Base-by-base conservation (phyloP, 2,888 invertebrate species). In the Parapristionchus giblindavisi region DNA sequence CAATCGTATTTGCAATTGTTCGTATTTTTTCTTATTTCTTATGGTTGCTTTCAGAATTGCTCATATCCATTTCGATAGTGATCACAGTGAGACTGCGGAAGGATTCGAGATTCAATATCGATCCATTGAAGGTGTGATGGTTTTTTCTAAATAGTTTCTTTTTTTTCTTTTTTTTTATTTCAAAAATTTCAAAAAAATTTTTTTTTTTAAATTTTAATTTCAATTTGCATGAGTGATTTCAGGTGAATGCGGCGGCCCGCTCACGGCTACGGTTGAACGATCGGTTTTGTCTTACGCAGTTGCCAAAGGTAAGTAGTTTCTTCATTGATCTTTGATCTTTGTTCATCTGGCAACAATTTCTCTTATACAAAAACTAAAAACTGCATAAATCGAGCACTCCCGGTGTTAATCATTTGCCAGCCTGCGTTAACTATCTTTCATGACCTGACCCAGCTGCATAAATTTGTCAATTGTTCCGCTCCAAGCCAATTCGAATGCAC, bases 31-130 rank as follows among this genome's bases (percentile, higher is more conserved):
- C 24, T 38, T n/a, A 2, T 14, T 24, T 60, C 34, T 60, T 11
- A 21, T 51, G 2, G 29, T n/a, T 32, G 3, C 29, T 17, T 70
- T 70, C 38, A 70, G 70, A 3, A 54, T 78, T 40, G 83, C 81
- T n/a, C 80, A 83, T 34, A 77, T 85, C 29, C 79, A 80, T 74
- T 87, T 87, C 70, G 82, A 81, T 51, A 79, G 84, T 1, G 87
- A 86, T 77, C 60, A 74, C 32, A 77, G 76, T 54, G 82, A 80
- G 29, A 77, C 61, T 36, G 84, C 75, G 65, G 78, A 76, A 40
- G 86, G 86, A 60, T 87, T 86, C 78, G 63, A 60, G n/a, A 52
- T 78, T n/a, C 36, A 71, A 52, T 78, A 77, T 61, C 60, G 77
- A 43, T 29, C 70, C 1, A 58, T 43, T 8, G 36, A 65, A 65